A percentile compares a stretch with the other conserved stretches of the same genome.
Conservation (phyloP, 1,140 invertebrate genomes). For the Penaeus japonicus region DNA sequence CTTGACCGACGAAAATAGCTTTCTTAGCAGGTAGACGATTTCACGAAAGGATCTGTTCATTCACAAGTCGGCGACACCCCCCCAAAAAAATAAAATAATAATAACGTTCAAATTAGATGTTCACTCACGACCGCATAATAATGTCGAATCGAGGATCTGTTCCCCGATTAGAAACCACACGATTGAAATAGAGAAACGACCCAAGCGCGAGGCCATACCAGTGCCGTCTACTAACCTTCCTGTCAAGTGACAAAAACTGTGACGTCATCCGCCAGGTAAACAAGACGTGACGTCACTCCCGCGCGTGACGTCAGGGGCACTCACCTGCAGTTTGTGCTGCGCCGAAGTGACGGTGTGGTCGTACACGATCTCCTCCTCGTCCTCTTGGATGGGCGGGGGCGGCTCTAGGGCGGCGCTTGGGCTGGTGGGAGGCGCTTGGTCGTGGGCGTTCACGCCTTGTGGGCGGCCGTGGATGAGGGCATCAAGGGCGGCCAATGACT, state of each 20-base stretch:
- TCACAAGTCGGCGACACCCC: no score
- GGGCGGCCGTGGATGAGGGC: constrained; percentile 28
- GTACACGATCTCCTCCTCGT: constrained; percentile 44
- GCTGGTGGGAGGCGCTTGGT: background rate
- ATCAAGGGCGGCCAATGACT: constrained; percentile 40
- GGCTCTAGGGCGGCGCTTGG: background rate
- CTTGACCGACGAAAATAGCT: no score
- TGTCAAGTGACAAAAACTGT: background rate
- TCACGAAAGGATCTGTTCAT: no score
- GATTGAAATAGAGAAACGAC: no score
- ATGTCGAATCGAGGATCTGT: no score
- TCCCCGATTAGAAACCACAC: no score
- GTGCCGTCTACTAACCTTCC: background rate
- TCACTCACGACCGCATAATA: no score
- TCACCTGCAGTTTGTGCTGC: constrained; percentile 39
- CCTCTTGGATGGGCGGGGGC: background rate
- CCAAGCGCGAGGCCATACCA: no score
- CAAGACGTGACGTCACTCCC: background rate
- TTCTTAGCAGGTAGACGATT: no score
- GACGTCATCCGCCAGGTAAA: background rate
- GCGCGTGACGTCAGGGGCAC: background rate
- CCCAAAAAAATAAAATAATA: no score
- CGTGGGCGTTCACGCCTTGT: background rate
- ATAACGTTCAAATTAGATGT: no score
- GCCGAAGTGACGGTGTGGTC: constrained; percentile 47